These are phyloP conservation scores for Ceratothoa steindachneri DNA, from an alignment of 2,888 invertebrate species.

Conservation along the genomic window DNA sequence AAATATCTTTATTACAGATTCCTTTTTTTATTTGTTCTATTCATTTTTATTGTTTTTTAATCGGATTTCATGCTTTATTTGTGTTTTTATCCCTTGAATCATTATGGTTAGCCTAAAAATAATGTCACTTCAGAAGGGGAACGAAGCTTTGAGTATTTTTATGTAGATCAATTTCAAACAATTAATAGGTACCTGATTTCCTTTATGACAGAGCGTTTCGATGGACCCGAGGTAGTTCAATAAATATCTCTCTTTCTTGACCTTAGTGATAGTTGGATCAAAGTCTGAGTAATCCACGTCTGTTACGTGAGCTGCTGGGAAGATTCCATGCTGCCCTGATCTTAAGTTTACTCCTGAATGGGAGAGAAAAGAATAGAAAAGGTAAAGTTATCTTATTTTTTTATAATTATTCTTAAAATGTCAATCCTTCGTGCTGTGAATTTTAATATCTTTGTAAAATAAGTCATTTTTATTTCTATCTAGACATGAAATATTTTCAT, in stretches of 20 bases:
- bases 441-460: neutral
- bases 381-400: slow-evolving; percentile 15
- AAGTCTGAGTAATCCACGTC: slow-evolving; percentile 96
- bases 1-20: too few species aligned
- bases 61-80: too few species aligned
- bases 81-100: too few species aligned
- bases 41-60: too few species aligned
- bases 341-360: slow-evolving; percentile 81
- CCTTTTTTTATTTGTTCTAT: too few species aligned
- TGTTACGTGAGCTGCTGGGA: slow-evolving; percentile 94
- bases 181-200: slow-evolving; percentile 89
- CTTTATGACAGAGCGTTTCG: slow-evolving; percentile 92
- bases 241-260: slow-evolving; percentile 71
- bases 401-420: neutral
- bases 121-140: too few species aligned
- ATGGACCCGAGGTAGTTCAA: slow-evolving; percentile 93
- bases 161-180: too few species aligned
- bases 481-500: too few species aligned
- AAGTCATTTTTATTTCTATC: neutral
- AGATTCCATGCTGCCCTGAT: slow-evolving; percentile 88
- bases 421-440: neutral
- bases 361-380: neutral
- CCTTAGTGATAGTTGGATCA: slow-evolving; percentile 66
- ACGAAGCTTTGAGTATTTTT: too few species aligned
- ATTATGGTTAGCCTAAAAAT: too few species aligned